Base-by-base conservation (phyloP, 2,113 vertebrate genomes). In the Bombycilla garrulus region DNA sequence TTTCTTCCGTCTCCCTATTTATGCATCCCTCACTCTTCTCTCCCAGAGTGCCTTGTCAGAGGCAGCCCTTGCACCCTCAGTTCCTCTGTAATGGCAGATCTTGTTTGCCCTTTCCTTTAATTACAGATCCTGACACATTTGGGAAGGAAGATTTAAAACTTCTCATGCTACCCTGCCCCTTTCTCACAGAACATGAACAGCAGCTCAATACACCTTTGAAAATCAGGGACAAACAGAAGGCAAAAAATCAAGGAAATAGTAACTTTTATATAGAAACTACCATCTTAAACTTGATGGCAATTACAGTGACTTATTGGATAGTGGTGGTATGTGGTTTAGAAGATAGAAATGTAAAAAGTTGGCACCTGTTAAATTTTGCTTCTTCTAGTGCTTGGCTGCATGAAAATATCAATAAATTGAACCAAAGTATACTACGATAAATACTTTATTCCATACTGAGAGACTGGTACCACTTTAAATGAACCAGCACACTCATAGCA, bases 11-110 rank as follows among this genome's bases (percentile, higher is more conserved):
- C 48, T 36, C 47, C 23, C 22, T 58, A 0, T 73, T 80, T 31
- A 36, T 25, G 11, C 14, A 71, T 26, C 9, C 8, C 11, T 79
- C 15, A 11, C 23, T 67, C 18, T 44, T 20, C 15, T 69, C 40
- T 44, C 9, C 20, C 29, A 2, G 4, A 11, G 16, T 51, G 23
- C 44, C 21, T 51, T 45, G 12, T 50, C 51, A 69, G 72, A 69
- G 12, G 35, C 44, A 58, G 26, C 5, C 14, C 19, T 33, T 67
- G 11, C 6, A 56, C 5, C 35, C 15, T 51, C 2, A 51, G 21
- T 20, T 72, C 45, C 10, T 23, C 36, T 0, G 0, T 25, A 64
- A 57, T 2, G 17, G 28, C n/a, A 88, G 28, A 57, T 3, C 3
- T 83, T 73, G 2, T 15, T 77, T 72, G 22, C 3, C 69, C 14